phyloP scores from a whole-genome alignment of 2,113 vertebrate species.

The Rhinolophus ferrumequinum region DNA sequence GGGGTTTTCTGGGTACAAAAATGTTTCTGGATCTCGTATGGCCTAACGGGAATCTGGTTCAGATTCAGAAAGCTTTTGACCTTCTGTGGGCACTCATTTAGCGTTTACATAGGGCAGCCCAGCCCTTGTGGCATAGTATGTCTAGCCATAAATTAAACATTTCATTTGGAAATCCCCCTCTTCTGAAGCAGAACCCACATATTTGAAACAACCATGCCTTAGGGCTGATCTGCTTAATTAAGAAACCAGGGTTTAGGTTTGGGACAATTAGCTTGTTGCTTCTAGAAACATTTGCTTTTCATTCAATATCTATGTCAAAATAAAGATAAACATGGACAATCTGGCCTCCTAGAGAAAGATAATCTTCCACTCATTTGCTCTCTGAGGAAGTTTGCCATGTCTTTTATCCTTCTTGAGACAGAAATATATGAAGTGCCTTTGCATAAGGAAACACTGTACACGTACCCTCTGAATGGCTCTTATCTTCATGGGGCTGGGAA shows the following conservation, averaged over 20 bases:
- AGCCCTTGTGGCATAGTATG: accelerated
- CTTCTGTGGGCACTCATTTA: not conserved
- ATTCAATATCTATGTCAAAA: not conserved
- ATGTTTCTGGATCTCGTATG: not conserved
- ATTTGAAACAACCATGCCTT: not conserved
- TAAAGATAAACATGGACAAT: not conserved
- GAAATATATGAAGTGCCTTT: not conserved
- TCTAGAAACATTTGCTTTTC: slow-evolving; percentile 33
- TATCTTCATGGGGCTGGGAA: not conserved
- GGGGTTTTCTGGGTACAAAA: slow-evolving; percentile 5
- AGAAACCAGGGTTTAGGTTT: not conserved
- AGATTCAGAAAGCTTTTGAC: not conserved
- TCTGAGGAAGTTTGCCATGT: not conserved
- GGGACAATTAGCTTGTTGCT: not conserved
- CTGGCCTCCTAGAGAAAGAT: not conserved
- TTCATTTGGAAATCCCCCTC: not conserved
- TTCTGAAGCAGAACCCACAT: not conserved
- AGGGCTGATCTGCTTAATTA: not conserved
- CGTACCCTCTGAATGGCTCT: not conserved
- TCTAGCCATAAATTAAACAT: not conserved
- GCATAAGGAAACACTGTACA: accelerated
- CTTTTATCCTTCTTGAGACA: not conserved
- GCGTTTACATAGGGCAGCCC: not conserved
- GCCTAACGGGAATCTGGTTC: not conserved
- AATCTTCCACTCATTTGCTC: not conserved